Evolutionary conservation across 2,888 invertebrate genomes (phyloP), one percentile per base, ranked within the genome.

Genomic region (Listrodromus nycthemerus): DNA sequence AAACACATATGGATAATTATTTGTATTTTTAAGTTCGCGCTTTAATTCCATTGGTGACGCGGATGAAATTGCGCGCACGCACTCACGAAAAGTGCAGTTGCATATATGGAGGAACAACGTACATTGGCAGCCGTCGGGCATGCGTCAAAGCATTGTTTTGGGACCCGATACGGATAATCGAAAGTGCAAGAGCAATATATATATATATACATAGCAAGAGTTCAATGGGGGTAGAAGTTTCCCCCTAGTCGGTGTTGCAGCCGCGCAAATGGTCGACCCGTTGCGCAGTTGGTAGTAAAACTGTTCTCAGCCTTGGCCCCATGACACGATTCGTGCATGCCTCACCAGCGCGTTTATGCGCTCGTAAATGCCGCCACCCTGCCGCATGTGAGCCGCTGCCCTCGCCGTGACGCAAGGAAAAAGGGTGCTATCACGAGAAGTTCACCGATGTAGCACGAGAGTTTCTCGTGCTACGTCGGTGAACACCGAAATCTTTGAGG

Each of bases 231-330:
- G 33, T 33, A 63, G 63, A 33, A 58, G 30, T 33, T 63, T 63
- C 33, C 33, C 63, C 19, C 6, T 33, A 19, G 63, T 7, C 19
- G 1, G 33, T 19, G 19, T 24, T 27, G 67, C 41, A 50, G 30
- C 50, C 63, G 65, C 52, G 33, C 33, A 33, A 33, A 33, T 37
- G 79, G 74, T 63, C 66, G 74, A 75, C 82, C 61, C 82, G 61
- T 55, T 67, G 71, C 50, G 30, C 48, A 83, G 75, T 82, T 33
- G 78, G 78, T 84, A 82, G 75, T 55, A 66, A 80, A 7, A 58
- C 65, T 76, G 58, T 78, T 61, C 8, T 82, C 82, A 85, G 86
- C 92, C 92, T 92, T 92, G 91, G 90, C 91, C 91, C 80, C 90
- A 84, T 91, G 86, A 86, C 91, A 91, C 88, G 89, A 87, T 90